phyloP scores from a whole-genome alignment of 2,797 vertebrate species.

The Craterocephalus amniculus region DNA sequence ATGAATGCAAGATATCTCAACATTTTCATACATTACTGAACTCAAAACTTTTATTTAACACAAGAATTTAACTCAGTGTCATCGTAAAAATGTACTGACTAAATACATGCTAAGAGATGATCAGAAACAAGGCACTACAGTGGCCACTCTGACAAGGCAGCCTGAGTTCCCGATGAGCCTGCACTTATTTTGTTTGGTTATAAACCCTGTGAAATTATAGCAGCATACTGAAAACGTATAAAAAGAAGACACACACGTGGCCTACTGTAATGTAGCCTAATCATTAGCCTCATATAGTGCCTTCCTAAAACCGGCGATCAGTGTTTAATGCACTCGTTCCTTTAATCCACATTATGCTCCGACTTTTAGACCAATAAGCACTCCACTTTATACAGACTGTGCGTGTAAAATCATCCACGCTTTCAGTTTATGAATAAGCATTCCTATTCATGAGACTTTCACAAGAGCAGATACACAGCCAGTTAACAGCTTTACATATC shows the following conservation, averaged over 20 bases:
- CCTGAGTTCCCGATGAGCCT: too few species aligned
- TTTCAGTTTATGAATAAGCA: background rate
- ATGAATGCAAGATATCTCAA: background rate
- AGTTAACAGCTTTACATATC: background rate
- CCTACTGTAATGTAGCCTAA: too few species aligned
- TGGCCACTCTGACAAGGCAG: background rate
- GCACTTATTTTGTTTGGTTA: background rate
- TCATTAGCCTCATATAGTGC: too few species aligned
- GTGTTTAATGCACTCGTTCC: too few species aligned
- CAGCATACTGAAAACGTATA: background rate
- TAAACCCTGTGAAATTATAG: background rate
- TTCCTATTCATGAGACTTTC: too few species aligned
- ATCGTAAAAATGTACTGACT: background rate
- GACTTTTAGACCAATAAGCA: too few species aligned
- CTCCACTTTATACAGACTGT: background rate
- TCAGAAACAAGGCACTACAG: background rate
- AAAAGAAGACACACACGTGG: too few species aligned
- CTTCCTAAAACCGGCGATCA: too few species aligned
- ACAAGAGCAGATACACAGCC: too few species aligned
- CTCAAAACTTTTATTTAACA: background rate
- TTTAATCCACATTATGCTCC: too few species aligned
- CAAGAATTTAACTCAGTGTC: background rate
- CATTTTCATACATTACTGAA: background rate
- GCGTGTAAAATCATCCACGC: background rate
- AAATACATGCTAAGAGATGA: background rate